A percentile compares a stretch with the other conserved stretches of the same genome.
Conservation (phyloP, 2,888 invertebrate species). For the Hydroisotoma schaefferi region DNA sequence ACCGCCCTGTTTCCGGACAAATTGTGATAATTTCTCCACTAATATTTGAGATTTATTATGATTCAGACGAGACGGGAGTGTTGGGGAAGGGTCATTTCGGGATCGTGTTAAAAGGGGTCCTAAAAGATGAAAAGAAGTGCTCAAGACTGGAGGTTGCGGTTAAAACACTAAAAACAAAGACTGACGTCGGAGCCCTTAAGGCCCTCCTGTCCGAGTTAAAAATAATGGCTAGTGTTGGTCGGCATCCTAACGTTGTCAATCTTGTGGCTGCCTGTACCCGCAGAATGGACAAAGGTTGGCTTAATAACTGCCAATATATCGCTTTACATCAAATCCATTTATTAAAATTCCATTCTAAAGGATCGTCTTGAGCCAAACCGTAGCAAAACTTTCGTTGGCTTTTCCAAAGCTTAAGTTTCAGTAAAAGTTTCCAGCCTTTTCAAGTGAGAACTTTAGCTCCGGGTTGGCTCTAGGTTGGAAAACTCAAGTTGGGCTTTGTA, state of each 20-base stretch:
- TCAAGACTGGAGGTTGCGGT: constrained; percentile 32
- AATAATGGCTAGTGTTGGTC: constrained; percentile 36
- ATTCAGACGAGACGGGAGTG: constrained; percentile 32
- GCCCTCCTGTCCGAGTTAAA: constrained; percentile 34
- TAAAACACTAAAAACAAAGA: constrained; percentile 36
- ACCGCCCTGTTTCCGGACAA: not conserved
- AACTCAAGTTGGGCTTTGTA: too few relatives aligned
- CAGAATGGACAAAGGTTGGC: constrained; percentile 32
- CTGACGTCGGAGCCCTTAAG: constrained; percentile 34
- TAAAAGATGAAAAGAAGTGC: constrained; percentile 22
- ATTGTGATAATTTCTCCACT: too few relatives aligned
- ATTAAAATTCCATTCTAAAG: too few relatives aligned
- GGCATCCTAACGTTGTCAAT: constrained; percentile 33
- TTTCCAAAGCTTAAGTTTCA: too few relatives aligned
- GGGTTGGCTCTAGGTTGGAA: too few relatives aligned
- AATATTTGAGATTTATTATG: too few relatives aligned
- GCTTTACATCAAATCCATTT: too few relatives aligned
- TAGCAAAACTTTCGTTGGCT: too few relatives aligned
- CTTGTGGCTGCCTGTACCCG: constrained; percentile 38
- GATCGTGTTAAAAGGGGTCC: constrained; percentile 31
- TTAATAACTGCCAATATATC: too few relatives aligned
- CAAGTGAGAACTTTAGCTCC: too few relatives aligned
- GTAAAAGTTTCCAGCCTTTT: too few relatives aligned
- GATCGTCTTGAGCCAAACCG: too few relatives aligned
- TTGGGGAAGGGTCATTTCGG: constrained; percentile 38